Evolutionary conservation across 2,797 vertebrate species (phyloP).

Genomic region (Trichosurus vulpecula): DNA sequence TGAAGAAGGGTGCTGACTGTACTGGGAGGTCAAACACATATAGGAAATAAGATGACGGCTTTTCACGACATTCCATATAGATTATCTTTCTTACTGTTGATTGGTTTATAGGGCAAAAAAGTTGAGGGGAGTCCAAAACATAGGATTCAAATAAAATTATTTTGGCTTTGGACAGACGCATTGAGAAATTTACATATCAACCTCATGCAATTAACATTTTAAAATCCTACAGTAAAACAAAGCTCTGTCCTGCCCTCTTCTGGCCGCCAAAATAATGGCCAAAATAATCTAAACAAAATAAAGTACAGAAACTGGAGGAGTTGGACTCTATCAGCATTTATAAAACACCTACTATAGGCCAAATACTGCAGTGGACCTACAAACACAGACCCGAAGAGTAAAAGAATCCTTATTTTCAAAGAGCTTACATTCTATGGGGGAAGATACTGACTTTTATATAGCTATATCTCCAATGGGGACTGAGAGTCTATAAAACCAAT

Average conservation of each 20-base stretch:
- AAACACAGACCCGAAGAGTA: neutral
- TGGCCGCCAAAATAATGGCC: slow-evolving; percentile 2
- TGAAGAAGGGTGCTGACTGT: neutral
- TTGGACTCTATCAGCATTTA: neutral
- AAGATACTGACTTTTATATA: neutral
- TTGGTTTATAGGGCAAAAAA: slow-evolving; percentile 11
- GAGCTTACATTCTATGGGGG: neutral
- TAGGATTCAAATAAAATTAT: slow-evolving; percentile 29
- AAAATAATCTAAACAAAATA: neutral
- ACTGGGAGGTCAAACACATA: neutral
- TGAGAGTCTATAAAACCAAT: neutral
- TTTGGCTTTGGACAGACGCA: neutral
- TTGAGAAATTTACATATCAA: slow-evolving; percentile 9
- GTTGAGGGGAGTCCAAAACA: slow-evolving; percentile 18
- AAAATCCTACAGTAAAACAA: slow-evolving; percentile 23
- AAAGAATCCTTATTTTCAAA: neutral
- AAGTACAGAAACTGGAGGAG: neutral
- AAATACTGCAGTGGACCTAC: neutral
- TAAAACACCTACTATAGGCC: neutral
- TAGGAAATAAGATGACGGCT: neutral
- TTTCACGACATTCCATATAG: neutral
- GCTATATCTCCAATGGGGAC: neutral
- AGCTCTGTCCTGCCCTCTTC: slow-evolving; percentile 11
- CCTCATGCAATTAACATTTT: slow-evolving; percentile 32
- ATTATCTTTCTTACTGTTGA: slow-evolving; percentile 35